Evolutionary conservation across 2,797 vertebrate genomes (phyloP).

Genomic region (Denticeps clupeoides): DNA sequence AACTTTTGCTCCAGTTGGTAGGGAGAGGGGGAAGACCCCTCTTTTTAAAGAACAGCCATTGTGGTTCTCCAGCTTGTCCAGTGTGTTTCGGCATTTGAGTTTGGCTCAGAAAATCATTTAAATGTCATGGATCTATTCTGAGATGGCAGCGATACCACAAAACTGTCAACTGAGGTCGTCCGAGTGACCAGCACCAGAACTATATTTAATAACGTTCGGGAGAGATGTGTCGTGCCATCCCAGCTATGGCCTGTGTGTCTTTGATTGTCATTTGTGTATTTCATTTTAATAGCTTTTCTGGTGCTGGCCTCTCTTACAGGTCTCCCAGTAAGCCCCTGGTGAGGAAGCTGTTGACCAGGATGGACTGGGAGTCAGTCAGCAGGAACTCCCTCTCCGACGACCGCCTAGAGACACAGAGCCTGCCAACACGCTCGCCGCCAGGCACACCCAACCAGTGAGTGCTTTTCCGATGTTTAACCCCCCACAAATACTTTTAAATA

Average conservation of each 20-base stretch:
- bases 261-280: not conserved
- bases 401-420: constrained; percentile 89
- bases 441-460: constrained; percentile 96
- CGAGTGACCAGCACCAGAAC: no score
- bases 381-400: constrained; percentile 90
- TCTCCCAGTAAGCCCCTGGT: constrained; percentile 91
- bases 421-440: constrained; percentile 89
- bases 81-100: not conserved
- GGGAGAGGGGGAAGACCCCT: no score
- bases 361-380: constrained; percentile 91
- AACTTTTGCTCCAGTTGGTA: no score
- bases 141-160: not conserved
- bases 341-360: constrained; percentile 77
- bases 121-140: not conserved
- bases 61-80: not conserved
- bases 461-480: not conserved
- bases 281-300: not conserved
- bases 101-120: not conserved
- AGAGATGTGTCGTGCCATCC: no score
- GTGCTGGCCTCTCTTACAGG: constrained; percentile 43
- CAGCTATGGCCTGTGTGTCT: no score
- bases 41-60: no score
- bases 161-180: not conserved
- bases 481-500: not conserved
- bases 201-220: no score